Evolutionary conservation across 2,888 invertebrate genomes (phyloP), one percentile per base, ranked within the genome.

Genomic region (Monoplex corrugatus): DNA sequence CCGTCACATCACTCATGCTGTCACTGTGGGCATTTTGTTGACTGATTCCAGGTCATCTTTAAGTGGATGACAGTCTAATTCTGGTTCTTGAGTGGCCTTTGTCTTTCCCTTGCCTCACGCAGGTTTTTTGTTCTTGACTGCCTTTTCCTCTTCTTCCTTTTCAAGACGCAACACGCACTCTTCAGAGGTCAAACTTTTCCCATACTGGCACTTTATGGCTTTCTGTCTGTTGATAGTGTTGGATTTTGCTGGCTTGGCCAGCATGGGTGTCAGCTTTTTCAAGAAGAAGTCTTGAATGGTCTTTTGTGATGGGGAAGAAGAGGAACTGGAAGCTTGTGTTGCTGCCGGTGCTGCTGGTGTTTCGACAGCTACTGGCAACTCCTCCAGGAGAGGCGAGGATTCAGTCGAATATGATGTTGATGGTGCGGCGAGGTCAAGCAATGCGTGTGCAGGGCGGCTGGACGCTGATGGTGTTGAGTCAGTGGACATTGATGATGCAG

Each of bases 241-340:
- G 16, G 63, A 32, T 50, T 16, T 50, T 75, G 35, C n/a, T 10
- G 88, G 80, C 43, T 63, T 84, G 2, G 35, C 40, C 45, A 88
- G n/a, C 43, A 78, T 40, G 23, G 88, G 88, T 2, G 85, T 88
- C n/a, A 88, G 84, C 75, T 84, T 75, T 38, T 72, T n/a, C 45
- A 88, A n/a, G 28, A 88, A 84, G 63, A 88, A 88, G 32, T 88
- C 88, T 63, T 88, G 83, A 8, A 88, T 5, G 23, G 75, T 87
- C 78, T 43, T 44, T 45, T 43, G 19, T 44, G 85, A 16, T 8
- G 44, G n/a, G 44, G n/a, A n/a, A n/a, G n/a, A n/a, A n/a, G n/a
- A n/a, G n/a, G n/a, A n/a, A n/a, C n/a, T n/a, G n/a, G n/a, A n/a
- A n/a, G n/a, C n/a, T n/a, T 16, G 8, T 16, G 16, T 50, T 50